Evolutionary conservation across 2,888 invertebrate species (phyloP).

Genomic region (Aethes cnicana): DNA sequence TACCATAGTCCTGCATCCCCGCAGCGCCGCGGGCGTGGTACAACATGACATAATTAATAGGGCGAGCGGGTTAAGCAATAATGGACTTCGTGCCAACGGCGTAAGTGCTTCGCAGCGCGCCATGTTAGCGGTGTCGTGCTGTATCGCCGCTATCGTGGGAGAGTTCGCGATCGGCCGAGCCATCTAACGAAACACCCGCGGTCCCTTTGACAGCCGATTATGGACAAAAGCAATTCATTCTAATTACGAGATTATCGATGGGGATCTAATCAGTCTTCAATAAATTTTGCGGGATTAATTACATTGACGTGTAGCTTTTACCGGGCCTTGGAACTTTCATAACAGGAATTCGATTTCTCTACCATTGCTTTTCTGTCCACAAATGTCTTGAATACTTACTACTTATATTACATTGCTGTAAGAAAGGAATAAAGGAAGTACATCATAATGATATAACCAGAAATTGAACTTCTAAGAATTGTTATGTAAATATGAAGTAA

Average conservation of each 20-base stretch:
- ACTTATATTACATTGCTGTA: constrained; percentile 4
- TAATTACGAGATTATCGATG: constrained; percentile 34
- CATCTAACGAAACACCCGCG: constrained; percentile 35
- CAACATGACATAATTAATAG: too few species aligned
- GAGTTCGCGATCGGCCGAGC: constrained; percentile 35
- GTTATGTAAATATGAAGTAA: constrained; percentile 63
- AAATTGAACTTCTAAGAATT: constrained; percentile 60
- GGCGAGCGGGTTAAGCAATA: too few species aligned
- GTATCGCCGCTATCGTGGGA: constrained; percentile 35
- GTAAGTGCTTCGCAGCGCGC: too few species aligned
- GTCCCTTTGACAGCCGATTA: constrained; percentile 36
- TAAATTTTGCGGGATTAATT: constrained; percentile 18
- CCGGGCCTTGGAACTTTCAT: neutral
- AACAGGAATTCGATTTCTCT: neutral
- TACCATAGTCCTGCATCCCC: constrained; percentile 12
- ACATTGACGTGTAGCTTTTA: constrained; percentile 14
- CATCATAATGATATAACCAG: constrained; percentile 24
- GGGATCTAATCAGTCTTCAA: constrained; percentile 29
- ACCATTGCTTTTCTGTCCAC: neutral
- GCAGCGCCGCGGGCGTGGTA: constrained; percentile 6
- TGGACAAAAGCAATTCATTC: constrained; percentile 36
- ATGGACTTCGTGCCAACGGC: too few species aligned
- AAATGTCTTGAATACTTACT: too few species aligned
- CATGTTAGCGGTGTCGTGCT: constrained; percentile 14
- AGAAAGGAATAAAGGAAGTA: constrained; percentile 12